Conservation (phyloP, 2,797 vertebrate species). For the Myioborus miniatus region DNA sequence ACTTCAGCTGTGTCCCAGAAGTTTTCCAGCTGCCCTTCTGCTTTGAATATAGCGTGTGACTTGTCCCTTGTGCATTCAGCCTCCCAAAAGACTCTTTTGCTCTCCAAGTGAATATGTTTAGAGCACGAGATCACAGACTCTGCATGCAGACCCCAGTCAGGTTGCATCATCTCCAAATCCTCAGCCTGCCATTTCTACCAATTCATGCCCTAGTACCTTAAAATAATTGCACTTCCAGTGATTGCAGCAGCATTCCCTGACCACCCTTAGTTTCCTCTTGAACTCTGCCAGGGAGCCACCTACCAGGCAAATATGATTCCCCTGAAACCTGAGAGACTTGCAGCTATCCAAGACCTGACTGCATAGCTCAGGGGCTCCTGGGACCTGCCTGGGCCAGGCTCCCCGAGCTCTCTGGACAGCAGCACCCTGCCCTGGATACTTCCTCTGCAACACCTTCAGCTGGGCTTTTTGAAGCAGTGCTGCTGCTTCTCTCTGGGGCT, state of each 20-base stretch:
- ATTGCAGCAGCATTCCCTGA: neutral
- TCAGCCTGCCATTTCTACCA: neutral
- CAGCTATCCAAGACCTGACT: neutral
- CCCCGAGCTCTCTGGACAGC: accelerated
- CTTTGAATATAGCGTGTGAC: neutral
- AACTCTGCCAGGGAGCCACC: neutral
- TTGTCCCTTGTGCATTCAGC: neutral
- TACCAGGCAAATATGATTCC: neutral
- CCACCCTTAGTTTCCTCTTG: neutral
- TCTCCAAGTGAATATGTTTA: neutral
- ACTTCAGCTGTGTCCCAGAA: neutral
- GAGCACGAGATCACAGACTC: neutral
- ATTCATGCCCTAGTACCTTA: neutral
- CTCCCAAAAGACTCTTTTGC: neutral
- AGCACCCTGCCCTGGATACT: neutral
- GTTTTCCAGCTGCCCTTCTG: conserved; percentile 3
- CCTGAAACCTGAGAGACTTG: neutral
- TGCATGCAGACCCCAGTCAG: neutral
- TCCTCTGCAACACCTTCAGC: neutral
- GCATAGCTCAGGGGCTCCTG: neutral
- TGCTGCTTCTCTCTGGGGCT: neutral
- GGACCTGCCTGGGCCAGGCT: neutral
- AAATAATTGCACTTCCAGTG: conserved; percentile 15
- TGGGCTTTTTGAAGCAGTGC: neutral
- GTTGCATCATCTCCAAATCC: neutral